These are phyloP conservation scores for Lepidochrysops patricia DNA, from an alignment of 2,888 invertebrate genomes.

Conservation along the genomic window DNA sequence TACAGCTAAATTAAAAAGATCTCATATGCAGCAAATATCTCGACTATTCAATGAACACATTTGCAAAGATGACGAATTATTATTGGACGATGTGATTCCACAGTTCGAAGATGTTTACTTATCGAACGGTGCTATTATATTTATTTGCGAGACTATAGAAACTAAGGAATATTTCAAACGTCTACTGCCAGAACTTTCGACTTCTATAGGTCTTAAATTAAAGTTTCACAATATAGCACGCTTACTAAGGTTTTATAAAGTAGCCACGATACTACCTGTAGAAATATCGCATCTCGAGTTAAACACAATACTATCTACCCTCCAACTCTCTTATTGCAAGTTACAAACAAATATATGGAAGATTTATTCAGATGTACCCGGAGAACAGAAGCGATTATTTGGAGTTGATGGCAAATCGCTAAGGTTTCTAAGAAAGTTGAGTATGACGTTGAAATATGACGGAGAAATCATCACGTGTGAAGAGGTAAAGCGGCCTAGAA, in stretches of 20 bases:
- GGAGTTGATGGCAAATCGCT: conserved; percentile 60
- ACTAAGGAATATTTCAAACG: conserved; percentile 58
- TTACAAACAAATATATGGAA: conserved; percentile 63
- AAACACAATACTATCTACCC: conserved; percentile 40
- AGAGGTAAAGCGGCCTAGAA: conserved; percentile 57
- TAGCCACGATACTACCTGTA: conserved; percentile 52
- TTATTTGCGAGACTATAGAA: conserved; percentile 62
- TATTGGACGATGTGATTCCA: conserved; percentile 52
- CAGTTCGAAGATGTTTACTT: conserved; percentile 61
- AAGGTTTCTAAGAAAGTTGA: conserved; percentile 47
- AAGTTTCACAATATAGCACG: conserved; percentile 49
- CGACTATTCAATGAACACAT: conserved; percentile 59
- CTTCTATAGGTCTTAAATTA: conserved; percentile 53
- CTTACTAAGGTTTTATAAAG: conserved; percentile 54
- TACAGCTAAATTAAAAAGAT: conserved; percentile 55
- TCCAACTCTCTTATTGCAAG: conserved; percentile 43
- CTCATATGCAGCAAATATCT: conserved; percentile 52
- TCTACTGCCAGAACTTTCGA: conserved; percentile 51
- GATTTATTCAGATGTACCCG: conserved; percentile 58
- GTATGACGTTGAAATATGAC: conserved; percentile 49
- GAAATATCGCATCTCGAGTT: conserved; percentile 53
- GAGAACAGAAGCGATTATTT: conserved; percentile 61
- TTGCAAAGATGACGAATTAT: conserved; percentile 57
- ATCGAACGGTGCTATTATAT: conserved; percentile 62
- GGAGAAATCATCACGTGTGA: conserved; percentile 46